Evolutionary conservation across 2,888 invertebrate species (phyloP).

Genomic region (Dicyrtoma fusca): DNA sequence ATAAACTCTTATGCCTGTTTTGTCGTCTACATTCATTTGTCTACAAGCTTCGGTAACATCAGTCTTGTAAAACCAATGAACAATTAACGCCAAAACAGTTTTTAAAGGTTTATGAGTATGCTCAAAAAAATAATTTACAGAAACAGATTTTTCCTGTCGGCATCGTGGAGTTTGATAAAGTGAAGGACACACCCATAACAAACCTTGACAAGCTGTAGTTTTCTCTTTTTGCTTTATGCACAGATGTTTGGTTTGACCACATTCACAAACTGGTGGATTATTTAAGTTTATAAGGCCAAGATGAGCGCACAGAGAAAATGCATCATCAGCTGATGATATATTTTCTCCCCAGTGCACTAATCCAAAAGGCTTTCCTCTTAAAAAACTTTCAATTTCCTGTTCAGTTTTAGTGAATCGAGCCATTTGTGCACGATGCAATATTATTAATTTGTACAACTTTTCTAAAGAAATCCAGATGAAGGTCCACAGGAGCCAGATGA

Average conservation of each 20-base stretch:
- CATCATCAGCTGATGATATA: too few species aligned
- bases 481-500: too few species aligned
- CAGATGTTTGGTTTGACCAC: too few species aligned
- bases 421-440: too few species aligned
- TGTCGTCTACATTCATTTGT: slow-evolving; percentile 8
- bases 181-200: background rate
- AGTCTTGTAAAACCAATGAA: slow-evolving; percentile 28
- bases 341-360: too few species aligned
- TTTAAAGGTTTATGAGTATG: slow-evolving; percentile 6
- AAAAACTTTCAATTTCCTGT: too few species aligned
- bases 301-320: background rate
- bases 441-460: too few species aligned
- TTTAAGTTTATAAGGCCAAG: background rate
- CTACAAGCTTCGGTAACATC: slow-evolving; percentile 10
- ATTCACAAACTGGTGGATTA: background rate
- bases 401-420: too few species aligned
- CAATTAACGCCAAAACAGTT: slow-evolving; percentile 1
- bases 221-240: background rate
- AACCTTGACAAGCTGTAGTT: background rate
- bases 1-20: slow-evolving; percentile 29
- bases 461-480: too few species aligned
- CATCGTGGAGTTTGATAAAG: background rate
- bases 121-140: slow-evolving; percentile 10
- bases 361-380: too few species aligned
- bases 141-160: background rate